phyloP scores from a whole-genome alignment of 2,888 invertebrate species.

The Drosophila setosimentum region DNA sequence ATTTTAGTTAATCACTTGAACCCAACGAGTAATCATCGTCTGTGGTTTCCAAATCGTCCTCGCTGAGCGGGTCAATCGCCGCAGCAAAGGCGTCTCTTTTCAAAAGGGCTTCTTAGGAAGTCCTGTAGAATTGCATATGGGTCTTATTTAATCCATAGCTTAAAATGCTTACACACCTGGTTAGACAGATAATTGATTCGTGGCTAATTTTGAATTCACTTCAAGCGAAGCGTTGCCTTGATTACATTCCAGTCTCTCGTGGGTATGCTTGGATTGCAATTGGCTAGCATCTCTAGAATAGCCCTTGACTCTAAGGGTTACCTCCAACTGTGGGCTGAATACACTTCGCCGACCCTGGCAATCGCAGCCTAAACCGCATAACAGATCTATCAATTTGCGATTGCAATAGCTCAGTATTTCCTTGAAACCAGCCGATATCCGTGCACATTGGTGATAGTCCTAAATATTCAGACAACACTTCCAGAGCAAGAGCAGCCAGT shows the following conservation, averaged over 20 bases:
- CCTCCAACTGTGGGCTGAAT: constrained; percentile 31
- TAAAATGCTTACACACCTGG: constrained; percentile 5
- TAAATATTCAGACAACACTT: constrained; percentile 26
- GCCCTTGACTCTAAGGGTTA: constrained; percentile 20
- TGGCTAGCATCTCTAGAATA: constrained; percentile 20
- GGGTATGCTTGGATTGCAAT: constrained; percentile 17
- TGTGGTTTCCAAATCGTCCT: constrained; percentile 18
- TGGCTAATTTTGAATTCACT: constrained; percentile 33
- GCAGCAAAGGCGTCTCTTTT: constrained; percentile 30
- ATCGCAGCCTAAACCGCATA: constrained; percentile 19
- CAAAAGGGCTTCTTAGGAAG: constrained; percentile 16
- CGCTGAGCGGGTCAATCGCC: constrained; percentile 29
- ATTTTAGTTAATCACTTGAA: not conserved
- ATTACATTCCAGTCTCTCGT: constrained; percentile 29
- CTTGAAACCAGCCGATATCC: constrained; percentile 41
- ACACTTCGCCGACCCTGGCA: constrained; percentile 27
- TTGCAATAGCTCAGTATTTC: constrained; percentile 22
- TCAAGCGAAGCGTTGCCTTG: constrained; percentile 29
- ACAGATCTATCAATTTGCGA: constrained; percentile 21
- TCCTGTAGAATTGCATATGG: constrained; percentile 21
- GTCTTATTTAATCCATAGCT: constrained; percentile 29
- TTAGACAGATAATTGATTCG: constrained; percentile 18
- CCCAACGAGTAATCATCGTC: constrained; percentile 18
- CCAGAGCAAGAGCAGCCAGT: constrained; percentile 25
- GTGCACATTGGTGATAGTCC: constrained; percentile 30